These are phyloP conservation scores for Rutpela maculata DNA, from an alignment of 2,888 invertebrate species.

Conservation along the genomic window DNA sequence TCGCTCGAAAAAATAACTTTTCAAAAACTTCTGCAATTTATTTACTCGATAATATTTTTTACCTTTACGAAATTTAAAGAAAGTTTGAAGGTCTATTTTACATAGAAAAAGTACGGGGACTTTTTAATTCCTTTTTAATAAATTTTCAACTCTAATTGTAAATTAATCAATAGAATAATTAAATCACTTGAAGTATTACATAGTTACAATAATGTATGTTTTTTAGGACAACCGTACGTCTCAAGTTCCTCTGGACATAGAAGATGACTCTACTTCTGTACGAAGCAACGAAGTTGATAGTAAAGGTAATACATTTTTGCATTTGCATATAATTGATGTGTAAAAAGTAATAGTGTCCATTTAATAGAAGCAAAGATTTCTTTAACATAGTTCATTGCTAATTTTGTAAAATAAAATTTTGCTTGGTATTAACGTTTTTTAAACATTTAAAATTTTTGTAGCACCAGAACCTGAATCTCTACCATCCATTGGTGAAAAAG, in stretches of 20 bases:
- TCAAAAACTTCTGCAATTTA: too few species aligned
- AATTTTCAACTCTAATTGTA: not conserved
- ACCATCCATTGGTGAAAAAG: constrained; percentile 49
- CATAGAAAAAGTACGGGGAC: too few species aligned
- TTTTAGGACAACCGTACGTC: constrained; percentile 89
- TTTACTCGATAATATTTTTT: too few species aligned
- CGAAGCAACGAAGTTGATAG: constrained; percentile 88
- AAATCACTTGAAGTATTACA: too few species aligned
- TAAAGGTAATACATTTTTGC: constrained; percentile 78
- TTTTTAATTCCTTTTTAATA: too few species aligned
- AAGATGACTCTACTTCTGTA: constrained; percentile 92
- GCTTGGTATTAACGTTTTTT: not conserved
- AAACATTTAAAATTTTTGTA: constrained; percentile 59
- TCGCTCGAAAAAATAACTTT: too few species aligned
- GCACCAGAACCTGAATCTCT: constrained; percentile 73
- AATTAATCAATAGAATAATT: not conserved
- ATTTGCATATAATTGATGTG: not conserved
- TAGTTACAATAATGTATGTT: not conserved
- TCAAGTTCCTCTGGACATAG: constrained; percentile 91
- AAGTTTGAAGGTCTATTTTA: too few species aligned
- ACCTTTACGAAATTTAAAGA: too few species aligned
- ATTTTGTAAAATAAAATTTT: not conserved
- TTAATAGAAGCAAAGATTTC: too few species aligned
- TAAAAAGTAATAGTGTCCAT: too few species aligned
- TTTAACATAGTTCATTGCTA: not conserved